Evolutionary conservation across 1,140 invertebrate species (phyloP).

Genomic region (Drosophila kepulauana): DNA sequence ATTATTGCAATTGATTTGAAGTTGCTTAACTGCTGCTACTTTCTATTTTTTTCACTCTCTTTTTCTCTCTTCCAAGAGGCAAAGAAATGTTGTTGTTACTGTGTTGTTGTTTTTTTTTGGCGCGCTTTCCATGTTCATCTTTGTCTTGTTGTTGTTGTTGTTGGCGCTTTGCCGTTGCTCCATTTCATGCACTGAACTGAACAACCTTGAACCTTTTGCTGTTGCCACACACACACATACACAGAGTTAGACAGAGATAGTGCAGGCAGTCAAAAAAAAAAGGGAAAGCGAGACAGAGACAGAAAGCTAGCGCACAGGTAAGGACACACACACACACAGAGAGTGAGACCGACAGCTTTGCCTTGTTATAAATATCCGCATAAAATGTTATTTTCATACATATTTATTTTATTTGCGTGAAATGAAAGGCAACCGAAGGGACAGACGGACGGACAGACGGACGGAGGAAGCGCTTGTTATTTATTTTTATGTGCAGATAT

Average conservation of each 20-base stretch:
- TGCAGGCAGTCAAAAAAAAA: neutral
- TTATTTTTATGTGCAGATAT: neutral
- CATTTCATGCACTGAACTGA: constrained; percentile 45
- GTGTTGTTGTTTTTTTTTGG: constrained; percentile 29
- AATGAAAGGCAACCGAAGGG: neutral
- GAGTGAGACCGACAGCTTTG: neutral
- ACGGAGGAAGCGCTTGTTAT: no score
- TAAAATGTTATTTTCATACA: constrained; percentile 36
- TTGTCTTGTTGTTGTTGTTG: constrained; percentile 26
- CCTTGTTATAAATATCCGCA: constrained; percentile 39
- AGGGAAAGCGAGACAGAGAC: constrained; percentile 9
- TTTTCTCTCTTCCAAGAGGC: neutral
- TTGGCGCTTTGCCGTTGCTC: constrained; percentile 29
- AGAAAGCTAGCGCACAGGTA: constrained; percentile 35
- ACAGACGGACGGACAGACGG: no score
- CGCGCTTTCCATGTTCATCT: constrained; percentile 26
- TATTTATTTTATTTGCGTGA: constrained; percentile 9
- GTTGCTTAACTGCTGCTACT: constrained; percentile 4
- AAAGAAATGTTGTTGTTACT: neutral
- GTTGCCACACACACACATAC: constrained; percentile 19
- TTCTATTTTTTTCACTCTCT: neutral
- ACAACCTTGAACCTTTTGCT: constrained; percentile 59
- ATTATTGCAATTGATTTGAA: constrained; percentile 53
- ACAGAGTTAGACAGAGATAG: constrained; percentile 14
- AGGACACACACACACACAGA: constrained; percentile 14